These are phyloP conservation scores for Oedothorax gibbosus DNA, from an alignment of 1,140 invertebrate species.

Conservation along the genomic window DNA sequence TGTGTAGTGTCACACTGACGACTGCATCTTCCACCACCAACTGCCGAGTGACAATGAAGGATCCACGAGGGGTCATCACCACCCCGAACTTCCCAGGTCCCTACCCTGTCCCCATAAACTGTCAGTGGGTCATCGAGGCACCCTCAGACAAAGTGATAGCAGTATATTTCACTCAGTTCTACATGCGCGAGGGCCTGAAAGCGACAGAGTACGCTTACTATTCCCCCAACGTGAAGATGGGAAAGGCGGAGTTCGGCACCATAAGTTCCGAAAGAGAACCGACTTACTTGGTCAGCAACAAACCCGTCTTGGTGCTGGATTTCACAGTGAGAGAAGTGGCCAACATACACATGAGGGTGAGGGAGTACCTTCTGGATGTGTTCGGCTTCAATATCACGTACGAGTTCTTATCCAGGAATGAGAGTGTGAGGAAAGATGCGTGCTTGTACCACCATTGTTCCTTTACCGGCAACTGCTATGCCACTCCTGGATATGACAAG, in stretches of 20 bases:
- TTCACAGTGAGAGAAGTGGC: slow-evolving; percentile 79
- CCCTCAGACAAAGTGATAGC: slow-evolving; percentile 75
- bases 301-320: slow-evolving; percentile 82
- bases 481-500: slow-evolving; percentile 75
- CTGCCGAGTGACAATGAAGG: slow-evolving; percentile 56
- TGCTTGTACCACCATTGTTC: slow-evolving; percentile 80
- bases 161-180: slow-evolving; percentile 89
- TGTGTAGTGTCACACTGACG: no score
- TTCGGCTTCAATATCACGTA: slow-evolving; percentile 95
- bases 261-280: slow-evolving; percentile 67
- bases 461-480: slow-evolving; percentile 85
- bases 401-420: slow-evolving; percentile 74
- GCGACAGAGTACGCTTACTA: slow-evolving; percentile 81
- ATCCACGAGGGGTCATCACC: slow-evolving; percentile 73
- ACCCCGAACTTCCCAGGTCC: slow-evolving; percentile 85
- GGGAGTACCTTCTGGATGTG: slow-evolving; percentile 83
- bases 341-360: slow-evolving; percentile 84
- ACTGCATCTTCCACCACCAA: neutral
- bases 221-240: slow-evolving; percentile 63
- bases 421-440: slow-evolving; percentile 51
- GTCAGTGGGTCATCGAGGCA: slow-evolving; percentile 87
- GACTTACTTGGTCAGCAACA: slow-evolving; percentile 73
- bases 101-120: slow-evolving; percentile 83
- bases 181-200: slow-evolving; percentile 81
- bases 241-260: slow-evolving; percentile 64